phyloP scores from a whole-genome alignment of 2,113 vertebrate species.

The Podarcis cretensis region DNA sequence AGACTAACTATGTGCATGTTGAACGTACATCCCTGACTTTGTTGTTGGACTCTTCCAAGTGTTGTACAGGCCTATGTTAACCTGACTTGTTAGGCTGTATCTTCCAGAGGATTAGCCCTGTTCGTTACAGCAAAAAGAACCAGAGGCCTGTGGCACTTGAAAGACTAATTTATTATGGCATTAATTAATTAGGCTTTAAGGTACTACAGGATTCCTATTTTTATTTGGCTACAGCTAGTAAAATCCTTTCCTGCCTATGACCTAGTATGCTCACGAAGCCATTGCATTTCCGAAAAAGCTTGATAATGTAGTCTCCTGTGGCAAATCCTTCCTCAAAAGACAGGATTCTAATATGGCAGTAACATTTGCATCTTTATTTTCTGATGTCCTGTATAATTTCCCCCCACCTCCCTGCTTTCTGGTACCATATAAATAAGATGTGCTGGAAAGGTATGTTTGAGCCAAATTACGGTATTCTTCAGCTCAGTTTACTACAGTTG shows the following conservation, averaged over 20 bases:
- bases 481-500: background rate
- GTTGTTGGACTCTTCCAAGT: background rate
- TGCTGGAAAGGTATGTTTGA: too few relatives aligned
- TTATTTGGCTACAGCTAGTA: background rate
- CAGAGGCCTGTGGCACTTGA: background rate
- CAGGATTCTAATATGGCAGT: background rate
- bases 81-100: background rate
- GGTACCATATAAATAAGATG: too few relatives aligned
- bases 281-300: rapidly evolving
- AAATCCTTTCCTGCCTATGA: rapidly evolving
- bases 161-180: background rate
- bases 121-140: background rate
- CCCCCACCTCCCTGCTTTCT: background rate
- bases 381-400: background rate
- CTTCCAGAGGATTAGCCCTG: background rate
- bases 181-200: background rate
- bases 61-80: background rate
- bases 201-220: background rate
- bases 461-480: too few relatives aligned
- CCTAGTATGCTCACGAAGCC: background rate
- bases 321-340: background rate
- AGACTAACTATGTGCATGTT: background rate
- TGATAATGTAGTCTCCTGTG: background rate
- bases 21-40: background rate
- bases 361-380: background rate